These are phyloP conservation scores for Helicoverpa zea DNA, from an alignment of 1,140 invertebrate genomes.

Conservation along the genomic window DNA sequence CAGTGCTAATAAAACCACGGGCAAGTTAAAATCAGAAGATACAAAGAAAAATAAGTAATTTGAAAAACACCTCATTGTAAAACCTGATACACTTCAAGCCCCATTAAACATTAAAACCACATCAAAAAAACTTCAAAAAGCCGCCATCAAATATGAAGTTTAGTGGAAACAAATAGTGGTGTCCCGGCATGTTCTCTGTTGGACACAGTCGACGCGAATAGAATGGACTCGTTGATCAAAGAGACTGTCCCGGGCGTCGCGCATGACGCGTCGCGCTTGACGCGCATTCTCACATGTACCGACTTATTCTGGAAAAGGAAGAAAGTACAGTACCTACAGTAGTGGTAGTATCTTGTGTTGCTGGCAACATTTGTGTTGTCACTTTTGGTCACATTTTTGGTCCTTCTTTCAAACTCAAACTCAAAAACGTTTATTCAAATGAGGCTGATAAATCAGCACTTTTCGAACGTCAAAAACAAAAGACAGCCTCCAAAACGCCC, in stretches of 20 bases:
- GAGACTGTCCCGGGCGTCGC: not conserved
- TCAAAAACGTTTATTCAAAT: no score
- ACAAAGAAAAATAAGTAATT: not conserved
- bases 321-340: no score
- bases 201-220: conserved; percentile 6
- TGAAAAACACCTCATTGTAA: not conserved
- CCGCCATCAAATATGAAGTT: conserved; percentile 3
- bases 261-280: no score
- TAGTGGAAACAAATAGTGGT: conserved; percentile 16
- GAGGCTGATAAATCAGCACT: no score
- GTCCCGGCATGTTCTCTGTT: conserved; percentile 17
- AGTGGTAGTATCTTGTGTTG: no score
- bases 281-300: not conserved
- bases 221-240: conserved; percentile 18
- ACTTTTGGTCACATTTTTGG: no score
- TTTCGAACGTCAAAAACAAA: no score
- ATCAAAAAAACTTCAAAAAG: not conserved
- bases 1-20: no score
- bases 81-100: conserved; percentile 4
- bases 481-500: no score
- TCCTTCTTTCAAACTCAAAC: no score
- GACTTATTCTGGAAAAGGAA: not conserved
- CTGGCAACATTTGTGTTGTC: no score
- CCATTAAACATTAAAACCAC: conserved; percentile 10
- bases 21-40: no score